phyloP scores from a whole-genome alignment of 2,797 vertebrate genomes.

The Hylomyscus alleni region DNA sequence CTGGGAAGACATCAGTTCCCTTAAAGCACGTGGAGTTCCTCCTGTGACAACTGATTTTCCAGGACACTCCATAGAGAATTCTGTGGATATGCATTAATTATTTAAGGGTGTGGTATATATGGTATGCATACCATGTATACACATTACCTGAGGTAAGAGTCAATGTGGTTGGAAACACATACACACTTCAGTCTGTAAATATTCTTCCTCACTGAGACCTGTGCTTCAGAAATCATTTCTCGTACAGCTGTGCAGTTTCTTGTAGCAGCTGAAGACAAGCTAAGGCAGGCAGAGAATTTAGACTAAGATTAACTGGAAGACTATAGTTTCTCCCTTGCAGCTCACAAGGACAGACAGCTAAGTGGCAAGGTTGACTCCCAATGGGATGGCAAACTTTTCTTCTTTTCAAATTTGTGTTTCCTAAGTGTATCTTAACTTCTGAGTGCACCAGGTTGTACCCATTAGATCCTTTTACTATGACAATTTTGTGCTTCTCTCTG shows the following conservation, averaged over 20 bases:
- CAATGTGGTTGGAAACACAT: conserved; percentile 71
- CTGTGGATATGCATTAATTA: conserved; percentile 47
- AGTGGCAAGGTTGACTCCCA: conserved; percentile 85
- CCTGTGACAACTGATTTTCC: conserved; percentile 69
- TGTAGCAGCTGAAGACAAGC: conserved; percentile 80
- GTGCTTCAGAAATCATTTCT: conserved; percentile 79
- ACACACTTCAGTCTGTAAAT: conserved; percentile 81
- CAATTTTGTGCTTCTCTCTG: conserved; percentile 81
- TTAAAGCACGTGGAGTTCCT: conserved; percentile 74
- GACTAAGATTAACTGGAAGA: conserved; percentile 68
- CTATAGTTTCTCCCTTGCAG: conserved; percentile 67
- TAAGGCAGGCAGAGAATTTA: conserved; percentile 56
- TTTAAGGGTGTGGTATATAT: conserved; percentile 60
- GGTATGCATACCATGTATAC: conserved; percentile 65
- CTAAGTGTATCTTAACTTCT: conserved; percentile 77
- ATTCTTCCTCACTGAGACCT: conserved; percentile 73
- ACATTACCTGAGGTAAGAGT: conserved; percentile 60
- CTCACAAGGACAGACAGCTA: conserved; percentile 74
- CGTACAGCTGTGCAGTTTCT: conserved; percentile 84
- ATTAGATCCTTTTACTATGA: conserved; percentile 79
- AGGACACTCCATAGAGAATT: conserved; percentile 76
- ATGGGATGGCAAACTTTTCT: conserved; percentile 83
- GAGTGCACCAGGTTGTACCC: conserved; percentile 83
- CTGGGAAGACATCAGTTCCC: conserved; percentile 21
- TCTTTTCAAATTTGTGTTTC: conserved; percentile 84